These are phyloP conservation scores for Yponomeuta cagnagella DNA, from an alignment of 2,888 invertebrate species.

Conservation along the genomic window DNA sequence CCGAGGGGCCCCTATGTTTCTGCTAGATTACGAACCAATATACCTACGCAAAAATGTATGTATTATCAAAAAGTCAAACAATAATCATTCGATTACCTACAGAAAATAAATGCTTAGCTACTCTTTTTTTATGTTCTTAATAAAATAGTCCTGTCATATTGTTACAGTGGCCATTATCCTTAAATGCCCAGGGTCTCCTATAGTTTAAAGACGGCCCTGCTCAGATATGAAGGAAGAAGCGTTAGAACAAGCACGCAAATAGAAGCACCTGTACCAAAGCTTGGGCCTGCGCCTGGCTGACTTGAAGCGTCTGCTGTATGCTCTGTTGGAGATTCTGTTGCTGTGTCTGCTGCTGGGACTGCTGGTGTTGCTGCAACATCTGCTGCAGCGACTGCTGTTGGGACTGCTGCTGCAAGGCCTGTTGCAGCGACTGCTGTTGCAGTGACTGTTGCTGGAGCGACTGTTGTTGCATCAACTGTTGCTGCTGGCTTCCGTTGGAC, in stretches of 20 bases:
- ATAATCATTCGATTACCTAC: too few relatives aligned
- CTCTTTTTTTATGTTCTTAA: too few relatives aligned
- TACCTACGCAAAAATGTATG: too few relatives aligned
- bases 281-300: slow-evolving; percentile 65
- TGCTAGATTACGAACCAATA: too few relatives aligned
- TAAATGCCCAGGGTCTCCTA: too few relatives aligned
- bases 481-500: slow-evolving; percentile 61
- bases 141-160: too few relatives aligned
- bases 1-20: too few relatives aligned
- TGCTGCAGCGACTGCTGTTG: slow-evolving; percentile 44
- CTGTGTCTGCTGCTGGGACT: slow-evolving; percentile 41
- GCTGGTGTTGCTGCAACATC: slow-evolving; percentile 42
- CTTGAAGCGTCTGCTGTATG: slow-evolving; percentile 59
- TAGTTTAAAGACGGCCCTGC: too few relatives aligned
- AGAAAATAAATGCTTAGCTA: too few relatives aligned
- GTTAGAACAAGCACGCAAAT: not conserved
- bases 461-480: slow-evolving; percentile 53
- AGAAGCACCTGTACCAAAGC: slow-evolving; percentile 50
- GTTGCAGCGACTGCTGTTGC: slow-evolving; percentile 41
- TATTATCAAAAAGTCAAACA: too few relatives aligned
- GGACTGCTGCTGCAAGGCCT: slow-evolving; percentile 47
- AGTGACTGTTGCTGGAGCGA: slow-evolving; percentile 49
- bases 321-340: slow-evolving; percentile 49
- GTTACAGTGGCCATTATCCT: too few relatives aligned
- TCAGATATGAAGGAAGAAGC: not conserved